Evolutionary conservation across 2,113 vertebrate genomes (phyloP), one percentile per base, ranked within the genome.

Genomic region (Tychaedon coryphoeus): DNA sequence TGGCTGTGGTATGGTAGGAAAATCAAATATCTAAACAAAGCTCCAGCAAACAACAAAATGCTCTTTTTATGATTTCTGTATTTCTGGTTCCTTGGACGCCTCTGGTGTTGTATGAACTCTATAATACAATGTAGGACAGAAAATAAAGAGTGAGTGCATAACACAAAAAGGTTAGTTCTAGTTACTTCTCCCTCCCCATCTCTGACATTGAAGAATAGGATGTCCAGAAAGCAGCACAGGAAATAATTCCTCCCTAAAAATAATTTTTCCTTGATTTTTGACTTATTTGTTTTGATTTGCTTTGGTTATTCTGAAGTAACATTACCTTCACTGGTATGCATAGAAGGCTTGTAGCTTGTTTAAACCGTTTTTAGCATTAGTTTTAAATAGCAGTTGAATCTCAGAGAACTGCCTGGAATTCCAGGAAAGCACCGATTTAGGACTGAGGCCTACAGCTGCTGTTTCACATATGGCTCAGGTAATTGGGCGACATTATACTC

Each of bases 271-370:
- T 78, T 86, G 29, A 15, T 87, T 94, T 57, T 53, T 40, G 26
- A 16, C 19, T 5, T 64, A 34, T 0, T 72, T 85, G 7, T 70
- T 89, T 88, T 83, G 14, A 61, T 60, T 76, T 47, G 11, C 12
- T n/a, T 81, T 72, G 45, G 5, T 66, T 85, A 13, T 72, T 96
- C 29, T 61, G 57, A 71, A 81, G 10, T 54, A 47, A 28, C 0
- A 0, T 56, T 77, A 17, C 34, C 14, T 47, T 77, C 3, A 5
- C 48, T 79, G 29, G 13, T 48, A 36, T n/a, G 14, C 0, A 0
- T 43, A 56, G 25, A 42, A 78, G 3, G 5, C 74, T 76, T 74
- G n/a, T 66, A 40, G 23, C 47, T 86, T 62, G 4, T 58, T 90
- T 57, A 70, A 88, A 51, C 9, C 1, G 6, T 29, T 73, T 87